phyloP scores from a whole-genome alignment of 2,797 vertebrate species.

The Synaphobranchus kaupii region DNA sequence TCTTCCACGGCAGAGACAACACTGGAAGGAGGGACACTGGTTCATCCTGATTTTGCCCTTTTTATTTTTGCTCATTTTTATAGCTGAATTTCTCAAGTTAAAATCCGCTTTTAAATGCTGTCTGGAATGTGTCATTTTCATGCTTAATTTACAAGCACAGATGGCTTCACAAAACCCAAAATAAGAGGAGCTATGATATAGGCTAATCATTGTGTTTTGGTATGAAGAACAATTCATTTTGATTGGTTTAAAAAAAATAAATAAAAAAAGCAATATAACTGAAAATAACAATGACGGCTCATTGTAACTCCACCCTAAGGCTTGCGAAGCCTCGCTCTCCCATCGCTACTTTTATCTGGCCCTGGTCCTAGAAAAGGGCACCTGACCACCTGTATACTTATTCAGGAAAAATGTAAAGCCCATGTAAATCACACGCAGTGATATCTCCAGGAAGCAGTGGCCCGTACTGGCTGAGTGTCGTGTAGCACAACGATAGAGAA shows the following conservation, averaged over 20 bases:
- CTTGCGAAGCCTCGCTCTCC: too few relatives aligned
- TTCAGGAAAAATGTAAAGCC: not conserved
- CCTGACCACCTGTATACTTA: not conserved
- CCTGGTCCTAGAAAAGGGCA: not conserved
- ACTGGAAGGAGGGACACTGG: not conserved
- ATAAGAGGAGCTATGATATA: too few relatives aligned
- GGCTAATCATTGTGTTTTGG: too few relatives aligned
- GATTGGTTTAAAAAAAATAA: too few relatives aligned
- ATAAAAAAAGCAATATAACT: too few relatives aligned
- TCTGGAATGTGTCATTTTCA: not conserved
- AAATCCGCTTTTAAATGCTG: not conserved
- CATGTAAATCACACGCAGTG: not conserved
- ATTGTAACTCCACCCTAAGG: too few relatives aligned
- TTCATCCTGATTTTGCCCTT: not conserved
- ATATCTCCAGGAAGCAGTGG: not conserved
- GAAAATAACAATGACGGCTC: too few relatives aligned
- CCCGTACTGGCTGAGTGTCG: not conserved
- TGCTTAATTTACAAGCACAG: not conserved
- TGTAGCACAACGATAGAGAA: not conserved
- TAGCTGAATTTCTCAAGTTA: not conserved
- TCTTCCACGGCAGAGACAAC: not conserved
- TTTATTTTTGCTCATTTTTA: not conserved
- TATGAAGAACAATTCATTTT: too few relatives aligned
- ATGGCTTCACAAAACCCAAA: too few relatives aligned
- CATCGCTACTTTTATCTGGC: not conserved